These are phyloP conservation scores for human (Homo sapiens) DNA, from an alignment of 2,113 vertebrate genomes.

Conservation along the genomic window DNA sequence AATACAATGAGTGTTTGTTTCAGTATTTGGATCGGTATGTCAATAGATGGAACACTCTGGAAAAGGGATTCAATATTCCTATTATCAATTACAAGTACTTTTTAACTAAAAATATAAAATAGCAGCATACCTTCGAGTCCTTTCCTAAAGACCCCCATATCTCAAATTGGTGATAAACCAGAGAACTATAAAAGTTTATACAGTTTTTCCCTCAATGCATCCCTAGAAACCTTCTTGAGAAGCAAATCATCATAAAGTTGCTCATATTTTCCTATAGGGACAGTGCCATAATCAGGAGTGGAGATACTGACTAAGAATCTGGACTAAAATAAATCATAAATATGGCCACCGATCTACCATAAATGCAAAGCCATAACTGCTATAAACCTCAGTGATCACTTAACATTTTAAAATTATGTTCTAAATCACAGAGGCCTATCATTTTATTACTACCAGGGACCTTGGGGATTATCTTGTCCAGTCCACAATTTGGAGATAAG, in stretches of 20 bases:
- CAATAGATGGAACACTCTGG: background rate
- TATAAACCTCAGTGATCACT: slow-evolving; percentile 43
- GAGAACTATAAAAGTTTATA: slow-evolving; percentile 45
- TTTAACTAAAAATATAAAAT: slow-evolving; percentile 28
- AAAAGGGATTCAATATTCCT: background rate
- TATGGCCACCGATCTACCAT: slow-evolving; percentile 35
- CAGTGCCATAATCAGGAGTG: slow-evolving; percentile 30
- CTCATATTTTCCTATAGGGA: slow-evolving; percentile 57
- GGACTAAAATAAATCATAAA: slow-evolving; percentile 61
- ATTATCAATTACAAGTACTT: background rate
- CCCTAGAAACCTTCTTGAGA: slow-evolving; percentile 49
- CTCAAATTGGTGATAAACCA: slow-evolving; percentile 46
- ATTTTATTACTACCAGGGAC: slow-evolving; percentile 57
- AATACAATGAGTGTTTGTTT: background rate
- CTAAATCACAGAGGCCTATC: slow-evolving; percentile 55
- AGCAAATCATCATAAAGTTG: slow-evolving; percentile 50
- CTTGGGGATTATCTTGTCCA: slow-evolving; percentile 46
- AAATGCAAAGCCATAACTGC: slow-evolving; percentile 51
- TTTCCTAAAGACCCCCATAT: slow-evolving; percentile 28
- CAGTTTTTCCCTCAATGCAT: slow-evolving; percentile 35
- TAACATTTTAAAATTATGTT: slow-evolving; percentile 55
- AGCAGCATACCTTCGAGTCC: background rate
- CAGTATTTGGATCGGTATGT: background rate
- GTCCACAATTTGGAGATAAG: slow-evolving; percentile 50
- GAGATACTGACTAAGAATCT: slow-evolving; percentile 37